Conservation (phyloP, 2,113 vertebrate species). For the Coptodon rendalli region DNA sequence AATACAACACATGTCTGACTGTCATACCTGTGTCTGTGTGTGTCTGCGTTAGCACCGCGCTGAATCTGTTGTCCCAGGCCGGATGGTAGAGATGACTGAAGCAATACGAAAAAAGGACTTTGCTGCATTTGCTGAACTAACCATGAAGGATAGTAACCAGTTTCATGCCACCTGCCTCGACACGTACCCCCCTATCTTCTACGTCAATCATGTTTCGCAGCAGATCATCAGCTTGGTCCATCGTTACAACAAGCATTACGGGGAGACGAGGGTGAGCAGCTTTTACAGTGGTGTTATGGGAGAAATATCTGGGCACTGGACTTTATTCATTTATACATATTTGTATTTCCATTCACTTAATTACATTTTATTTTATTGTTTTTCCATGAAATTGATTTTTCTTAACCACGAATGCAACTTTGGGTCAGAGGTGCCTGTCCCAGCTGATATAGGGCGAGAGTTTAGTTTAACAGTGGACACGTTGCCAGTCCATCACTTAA, state of each 20-base stretch:
- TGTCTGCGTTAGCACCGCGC: conserved; percentile 78
- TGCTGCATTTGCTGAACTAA: conserved; percentile 80
- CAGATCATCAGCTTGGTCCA: conserved; percentile 82
- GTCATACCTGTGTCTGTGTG: not conserved
- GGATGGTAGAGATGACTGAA: conserved; percentile 79
- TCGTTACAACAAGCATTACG: conserved; percentile 79
- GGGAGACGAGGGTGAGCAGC: conserved; percentile 76
- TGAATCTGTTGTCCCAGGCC: conserved; percentile 76
- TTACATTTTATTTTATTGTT: not conserved
- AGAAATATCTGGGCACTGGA: not conserved
- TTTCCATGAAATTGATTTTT: not conserved
- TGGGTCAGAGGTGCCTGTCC: not conserved
- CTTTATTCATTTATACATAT: not conserved
- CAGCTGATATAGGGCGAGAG: not conserved
- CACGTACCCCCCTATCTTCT: conserved; percentile 93
- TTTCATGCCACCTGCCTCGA: conserved; percentile 95
- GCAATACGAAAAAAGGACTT: conserved; percentile 80
- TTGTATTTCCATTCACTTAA: not conserved
- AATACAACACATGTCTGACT: not conserved
- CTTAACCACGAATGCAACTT: not conserved
- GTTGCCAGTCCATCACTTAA: not conserved
- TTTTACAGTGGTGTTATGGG: not conserved
- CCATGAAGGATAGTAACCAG: conserved; percentile 97
- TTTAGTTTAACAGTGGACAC: not conserved
- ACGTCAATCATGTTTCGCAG: conserved; percentile 82